phyloP scores from a whole-genome alignment of 1,140 invertebrate species.

The Bombus confusus region DNA sequence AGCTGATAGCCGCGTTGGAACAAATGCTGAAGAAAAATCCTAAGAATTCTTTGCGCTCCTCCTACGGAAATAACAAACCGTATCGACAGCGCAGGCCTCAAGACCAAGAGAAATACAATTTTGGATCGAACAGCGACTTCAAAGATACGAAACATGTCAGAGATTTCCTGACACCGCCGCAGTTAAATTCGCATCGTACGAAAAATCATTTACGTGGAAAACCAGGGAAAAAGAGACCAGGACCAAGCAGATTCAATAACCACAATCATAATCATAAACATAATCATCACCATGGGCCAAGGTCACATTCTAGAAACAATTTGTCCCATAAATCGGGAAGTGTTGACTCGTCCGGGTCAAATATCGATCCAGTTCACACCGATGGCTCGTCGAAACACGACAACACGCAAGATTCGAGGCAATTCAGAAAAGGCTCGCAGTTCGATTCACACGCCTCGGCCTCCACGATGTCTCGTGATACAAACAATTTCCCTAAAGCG shows the following conservation, averaged over 20 bases:
- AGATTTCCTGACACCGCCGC: conserved; percentile 78
- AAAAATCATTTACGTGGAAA: conserved; percentile 77
- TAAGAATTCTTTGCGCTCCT: conserved; percentile 56
- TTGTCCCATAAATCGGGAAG: conserved; percentile 49
- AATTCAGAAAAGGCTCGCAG: conserved; percentile 47
- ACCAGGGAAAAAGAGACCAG: conserved; percentile 71
- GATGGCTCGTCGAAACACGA: background rate
- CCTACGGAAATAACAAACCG: conserved; percentile 52
- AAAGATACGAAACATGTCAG: conserved; percentile 60
- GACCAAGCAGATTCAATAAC: conserved; percentile 52
- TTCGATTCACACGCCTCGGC: conserved; percentile 68
- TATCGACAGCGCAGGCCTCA: conserved; percentile 41
- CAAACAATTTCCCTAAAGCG: background rate
- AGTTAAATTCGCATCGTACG: conserved; percentile 68
- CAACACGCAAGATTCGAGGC: conserved; percentile 38
- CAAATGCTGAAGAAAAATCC: conserved; percentile 70
- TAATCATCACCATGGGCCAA: conserved; percentile 27
- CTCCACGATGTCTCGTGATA: conserved; percentile 62
- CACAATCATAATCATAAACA: conserved; percentile 5
- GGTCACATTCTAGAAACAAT: conserved; percentile 52
- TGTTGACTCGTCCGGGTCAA: conserved; percentile 64
- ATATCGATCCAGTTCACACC: background rate
- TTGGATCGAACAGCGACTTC: conserved; percentile 55
- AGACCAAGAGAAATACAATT: conserved; percentile 38
- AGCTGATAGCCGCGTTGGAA: conserved; percentile 71